These are phyloP conservation scores for Podilymbus podiceps DNA, from an alignment of 2,113 vertebrate species.

Conservation along the genomic window DNA sequence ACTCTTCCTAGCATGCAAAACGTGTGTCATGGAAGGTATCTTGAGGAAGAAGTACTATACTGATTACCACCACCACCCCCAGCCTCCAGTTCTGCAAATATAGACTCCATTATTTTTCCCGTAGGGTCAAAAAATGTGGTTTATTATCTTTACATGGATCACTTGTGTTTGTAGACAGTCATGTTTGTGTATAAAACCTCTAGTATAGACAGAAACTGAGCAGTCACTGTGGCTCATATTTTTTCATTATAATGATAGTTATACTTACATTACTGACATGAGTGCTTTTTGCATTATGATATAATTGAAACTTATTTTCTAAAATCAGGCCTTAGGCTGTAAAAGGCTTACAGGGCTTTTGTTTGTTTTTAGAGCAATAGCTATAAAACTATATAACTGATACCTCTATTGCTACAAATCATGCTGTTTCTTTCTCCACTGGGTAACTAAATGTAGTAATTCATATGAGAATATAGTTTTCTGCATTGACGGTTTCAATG, in stretches of 20 bases:
- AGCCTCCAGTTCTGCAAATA: neutral
- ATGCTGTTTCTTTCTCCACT: neutral
- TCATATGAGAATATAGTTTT: neutral
- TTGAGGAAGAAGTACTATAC: neutral
- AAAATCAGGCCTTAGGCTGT: neutral
- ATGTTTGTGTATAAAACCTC: neutral
- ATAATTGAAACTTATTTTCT: neutral
- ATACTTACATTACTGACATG: neutral
- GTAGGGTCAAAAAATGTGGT: neutral
- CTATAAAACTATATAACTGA: neutral
- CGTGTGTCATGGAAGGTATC: rapidly evolving
- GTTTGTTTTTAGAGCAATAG: neutral
- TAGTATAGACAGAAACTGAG: neutral
- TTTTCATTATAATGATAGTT: neutral
- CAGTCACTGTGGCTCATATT: neutral
- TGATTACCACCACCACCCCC: neutral
- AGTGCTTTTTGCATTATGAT: neutral
- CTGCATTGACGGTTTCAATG: neutral
- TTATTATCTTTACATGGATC: neutral
- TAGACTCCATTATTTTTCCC: neutral
- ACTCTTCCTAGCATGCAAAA: neutral
- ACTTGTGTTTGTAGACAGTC: neutral
- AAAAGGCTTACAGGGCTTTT: neutral
- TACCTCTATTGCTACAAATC: neutral
- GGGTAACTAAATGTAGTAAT: neutral